Evolutionary conservation across 1,140 invertebrate genomes (phyloP), one percentile per base, ranked within the genome.

Genomic region (Heliothis virescens): DNA sequence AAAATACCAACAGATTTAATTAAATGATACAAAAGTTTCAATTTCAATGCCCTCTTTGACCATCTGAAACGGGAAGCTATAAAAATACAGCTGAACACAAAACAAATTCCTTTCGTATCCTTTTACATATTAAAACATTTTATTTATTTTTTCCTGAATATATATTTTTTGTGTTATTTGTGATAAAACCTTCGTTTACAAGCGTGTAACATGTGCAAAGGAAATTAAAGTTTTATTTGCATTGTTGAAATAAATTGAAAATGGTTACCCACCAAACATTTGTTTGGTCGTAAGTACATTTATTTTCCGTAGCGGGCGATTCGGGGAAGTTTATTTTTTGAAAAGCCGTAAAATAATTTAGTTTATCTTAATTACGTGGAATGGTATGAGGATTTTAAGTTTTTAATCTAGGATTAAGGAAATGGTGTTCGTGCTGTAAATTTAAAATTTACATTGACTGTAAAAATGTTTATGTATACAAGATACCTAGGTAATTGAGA

Each of bases 161-260:
- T 67, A 18, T 26, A 26, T 26, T 13, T 26, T 21, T 60, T 69
- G 13, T 50, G 65, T 52, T 21, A 26, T 50, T n/a, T 1, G 4
- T 50, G 18, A 13, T 52, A 10, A 69, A 50, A 69, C 1, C 11
- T 11, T 48, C 41, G 5, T 50, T 21, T 65, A 21, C 11, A 21
- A 69, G 21, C 47, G 34, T 9, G n/a, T 26, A 50, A 69, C 65
- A 69, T 21, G 12, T 26, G 16, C 18, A 52, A 52, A 0, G 16
- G 65, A 15, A 21, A 69, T 69, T 52, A 50, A 69, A 52, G 2
- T 50, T 69, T 50, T 52, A 69, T 69, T 69, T 26, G 47, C 18
- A 48, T 48, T 65, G 62, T 16, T 47, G 9, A 16, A 47, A 65
- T 26, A 65, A 41, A 65, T 65, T 65, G 63, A 69, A 69, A 50